Base-by-base conservation (phyloP, 2,113 vertebrate species). In the Tichodroma muraria region DNA sequence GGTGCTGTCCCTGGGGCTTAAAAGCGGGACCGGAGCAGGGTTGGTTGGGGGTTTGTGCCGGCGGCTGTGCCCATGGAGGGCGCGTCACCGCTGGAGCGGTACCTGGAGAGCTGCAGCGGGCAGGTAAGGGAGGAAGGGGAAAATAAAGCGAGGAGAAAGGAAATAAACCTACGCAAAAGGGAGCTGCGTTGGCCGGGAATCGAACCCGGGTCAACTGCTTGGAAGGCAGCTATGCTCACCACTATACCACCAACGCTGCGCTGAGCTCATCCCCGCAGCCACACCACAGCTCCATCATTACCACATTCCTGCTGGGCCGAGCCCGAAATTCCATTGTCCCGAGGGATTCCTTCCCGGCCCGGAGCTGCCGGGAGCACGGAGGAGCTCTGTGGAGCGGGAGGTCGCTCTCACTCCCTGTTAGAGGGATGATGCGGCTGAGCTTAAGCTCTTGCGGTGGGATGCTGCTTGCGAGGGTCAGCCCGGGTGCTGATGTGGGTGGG, bases 171-270 rank as follows among this genome's bases (percentile, higher is more conserved):
- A 1, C 21, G 3, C 4, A 72, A 90, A 85, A 23, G 0, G 0
- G 0, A 13, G 0, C 8, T 94, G 94, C 91, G 94, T 97, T 96
- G 95, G 95, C 95, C 95, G 94, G 95, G 95, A 96, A 96, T 96
- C 95, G 95, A 96, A 96, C 95, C 95, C 95, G 94, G 97, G 97
- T 97, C 97, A 97, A 97, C 96, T 97, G 97, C 97, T 97, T 97
- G 97, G 98, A 98, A 98, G 97, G 98, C 98, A 98, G 98, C 97
- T 98, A 98, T 98, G 98, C 97, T 98, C 92, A 98, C 98, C 97
- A 98, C 97, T 97, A 98, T 98, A 98, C 97, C 97, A 98, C 97
- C 98, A 98, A 95, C 91, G 89, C 87, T 0, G 8, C 1, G n/a
- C 15, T 54, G 38, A 0, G 0, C 0, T 0, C 0, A 0, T 0